These are phyloP conservation scores for Enteromius anoplus DNA, from an alignment of 2,797 vertebrate genomes.

Conservation along the genomic window DNA sequence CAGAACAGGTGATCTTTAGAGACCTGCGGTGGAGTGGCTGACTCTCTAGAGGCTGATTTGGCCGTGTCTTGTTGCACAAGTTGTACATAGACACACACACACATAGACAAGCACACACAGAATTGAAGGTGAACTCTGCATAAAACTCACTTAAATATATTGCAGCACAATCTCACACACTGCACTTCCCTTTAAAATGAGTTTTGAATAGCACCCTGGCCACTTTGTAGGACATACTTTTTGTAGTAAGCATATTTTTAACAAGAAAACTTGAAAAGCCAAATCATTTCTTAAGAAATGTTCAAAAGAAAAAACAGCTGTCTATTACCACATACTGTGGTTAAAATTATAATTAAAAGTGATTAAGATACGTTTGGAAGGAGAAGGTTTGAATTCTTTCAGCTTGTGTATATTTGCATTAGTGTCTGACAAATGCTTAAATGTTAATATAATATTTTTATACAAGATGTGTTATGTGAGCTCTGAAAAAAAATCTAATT, in stretches of 20 bases:
- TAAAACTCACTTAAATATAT: neutral
- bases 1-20: slow-evolving; percentile 11
- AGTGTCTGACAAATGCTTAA: neutral
- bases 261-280: neutral
- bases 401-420: neutral
- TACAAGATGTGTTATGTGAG: neutral
- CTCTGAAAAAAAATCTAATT: neutral
- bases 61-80: neutral
- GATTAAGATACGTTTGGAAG: neutral
- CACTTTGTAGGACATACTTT: neutral
- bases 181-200: neutral
- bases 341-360: neutral
- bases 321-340: neutral
- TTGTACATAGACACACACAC: neutral
- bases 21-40: neutral
- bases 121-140: neutral
- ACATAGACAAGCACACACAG: neutral
- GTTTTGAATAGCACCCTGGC: neutral
- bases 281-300: neutral
- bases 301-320: neutral
- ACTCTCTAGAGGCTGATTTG: slow-evolving; percentile 18
- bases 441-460: neutral
- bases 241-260: neutral
- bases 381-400: neutral
- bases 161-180: neutral